These are phyloP conservation scores for Tauraco erythrolophus DNA, from an alignment of 2,113 vertebrate genomes.

Conservation along the genomic window DNA sequence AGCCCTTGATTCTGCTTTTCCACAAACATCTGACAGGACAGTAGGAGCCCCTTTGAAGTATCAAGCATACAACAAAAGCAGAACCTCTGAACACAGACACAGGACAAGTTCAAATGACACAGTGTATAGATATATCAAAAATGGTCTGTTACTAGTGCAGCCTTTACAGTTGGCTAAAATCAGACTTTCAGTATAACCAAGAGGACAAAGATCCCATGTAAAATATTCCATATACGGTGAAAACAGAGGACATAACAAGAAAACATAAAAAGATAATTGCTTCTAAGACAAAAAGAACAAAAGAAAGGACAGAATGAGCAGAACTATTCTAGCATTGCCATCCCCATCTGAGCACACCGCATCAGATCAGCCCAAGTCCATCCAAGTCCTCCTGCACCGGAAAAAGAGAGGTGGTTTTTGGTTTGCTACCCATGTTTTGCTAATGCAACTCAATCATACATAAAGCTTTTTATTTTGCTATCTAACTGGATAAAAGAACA, in stretches of 20 bases:
- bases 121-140: neutral
- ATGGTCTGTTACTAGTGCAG: accelerated
- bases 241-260: neutral
- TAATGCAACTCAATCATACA: neutral
- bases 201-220: neutral
- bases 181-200: neutral
- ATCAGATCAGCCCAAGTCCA: neutral
- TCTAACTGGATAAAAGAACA: neutral
- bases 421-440: neutral
- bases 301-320: neutral
- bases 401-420: neutral
- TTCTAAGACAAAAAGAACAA: neutral
- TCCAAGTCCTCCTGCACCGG: neutral
- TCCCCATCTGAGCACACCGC: neutral
- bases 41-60: neutral
- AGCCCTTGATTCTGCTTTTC: neutral
- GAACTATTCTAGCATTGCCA: neutral
- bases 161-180: neutral
- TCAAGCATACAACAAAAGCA: neutral
- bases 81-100: neutral
- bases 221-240: neutral
- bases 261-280: neutral
- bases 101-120: neutral
- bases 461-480: neutral
- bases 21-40: neutral